Evolutionary conservation across 2,113 vertebrate genomes (phyloP), one percentile per base, ranked within the genome.

Genomic region (Acinonyx jubatus): DNA sequence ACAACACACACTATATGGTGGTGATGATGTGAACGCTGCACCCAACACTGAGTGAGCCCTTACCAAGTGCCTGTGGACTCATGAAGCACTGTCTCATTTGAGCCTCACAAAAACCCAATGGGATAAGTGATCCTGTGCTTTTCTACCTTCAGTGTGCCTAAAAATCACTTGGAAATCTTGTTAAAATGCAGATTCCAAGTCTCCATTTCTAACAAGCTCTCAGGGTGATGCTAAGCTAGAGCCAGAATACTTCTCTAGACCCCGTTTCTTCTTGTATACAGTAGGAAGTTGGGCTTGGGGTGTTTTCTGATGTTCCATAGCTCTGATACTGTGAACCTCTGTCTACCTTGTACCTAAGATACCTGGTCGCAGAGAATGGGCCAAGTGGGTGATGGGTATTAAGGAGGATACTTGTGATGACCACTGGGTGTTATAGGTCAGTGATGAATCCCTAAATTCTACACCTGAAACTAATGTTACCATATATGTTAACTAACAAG

Each of bases 1-100:
- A 31, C 50, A 29, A 31, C 27, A 16, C 31, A 16, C 38, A 0
- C 10, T 1, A 48, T 6, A 0, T 38, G 79, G 21, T 4, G 33
- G 19, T 1, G 16, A 14, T 4, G 66, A 9, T 12, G 41, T 12
- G 2, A 27, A 50, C 1, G 1, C 38, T 11, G 38, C 50, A 48
- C 50, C 9, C 50, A 25, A 16, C 21, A 15, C 27, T 61, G 31
- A 18, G 9, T 15, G 31, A 74, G 69, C 68, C 19, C 18, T 65
- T 45, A 69, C n/a, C 66, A 23, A 48, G n/a, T 13, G 55, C 80
- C 88, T n/a, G n/a, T n/a, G 57, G 63, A 9, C 23, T 41, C 15
- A 1, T 5, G 25, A 68, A 88, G 84, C 52, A 1, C 38, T 4
- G 4, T 69, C 52, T 69, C 55, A 31, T 50, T 61, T 48, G 41